These are phyloP conservation scores for Eupithecia inturbata DNA, from an alignment of 2,888 invertebrate genomes.

Conservation along the genomic window DNA sequence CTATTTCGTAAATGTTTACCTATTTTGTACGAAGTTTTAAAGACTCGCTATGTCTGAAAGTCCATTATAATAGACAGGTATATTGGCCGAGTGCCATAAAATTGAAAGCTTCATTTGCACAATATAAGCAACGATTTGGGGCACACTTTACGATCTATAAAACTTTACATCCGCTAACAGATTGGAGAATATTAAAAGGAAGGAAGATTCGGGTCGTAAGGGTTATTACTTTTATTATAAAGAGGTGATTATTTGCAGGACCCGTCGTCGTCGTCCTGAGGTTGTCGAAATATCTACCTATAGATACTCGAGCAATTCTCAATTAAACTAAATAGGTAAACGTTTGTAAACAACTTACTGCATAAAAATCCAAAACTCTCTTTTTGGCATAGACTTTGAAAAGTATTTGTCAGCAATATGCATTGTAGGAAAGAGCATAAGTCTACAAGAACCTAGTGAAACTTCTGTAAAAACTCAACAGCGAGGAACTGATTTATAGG, in stretches of 20 bases:
- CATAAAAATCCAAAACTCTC: too few relatives aligned
- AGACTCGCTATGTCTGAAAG: not conserved
- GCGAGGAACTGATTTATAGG: too few relatives aligned
- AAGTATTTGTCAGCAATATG: too few relatives aligned
- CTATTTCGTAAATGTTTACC: not conserved
- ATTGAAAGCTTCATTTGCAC: slow-evolving; percentile 48
- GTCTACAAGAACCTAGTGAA: too few relatives aligned
- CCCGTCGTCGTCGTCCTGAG: not conserved
- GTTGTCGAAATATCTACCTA: not conserved
- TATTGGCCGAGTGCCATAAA: slow-evolving; percentile 41
- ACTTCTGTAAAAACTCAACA: too few relatives aligned
- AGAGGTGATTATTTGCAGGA: slow-evolving; percentile 11
- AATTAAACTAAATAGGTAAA: too few relatives aligned
- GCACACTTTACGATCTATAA: slow-evolving; percentile 53
- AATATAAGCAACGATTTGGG: slow-evolving; percentile 54
- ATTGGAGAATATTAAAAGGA: slow-evolving; percentile 40
- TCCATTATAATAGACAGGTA: slow-evolving; percentile 10
- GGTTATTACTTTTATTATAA: slow-evolving; percentile 24
- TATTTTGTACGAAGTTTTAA: slow-evolving; percentile 7
- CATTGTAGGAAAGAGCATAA: too few relatives aligned
- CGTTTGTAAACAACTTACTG: too few relatives aligned
- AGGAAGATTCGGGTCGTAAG: slow-evolving; percentile 21
- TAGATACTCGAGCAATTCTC: too few relatives aligned
- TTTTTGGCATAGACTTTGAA: too few relatives aligned
- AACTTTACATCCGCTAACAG: slow-evolving; percentile 49